These are phyloP conservation scores for Dasypolia templi DNA, from an alignment of 2,888 invertebrate genomes.

Conservation along the genomic window DNA sequence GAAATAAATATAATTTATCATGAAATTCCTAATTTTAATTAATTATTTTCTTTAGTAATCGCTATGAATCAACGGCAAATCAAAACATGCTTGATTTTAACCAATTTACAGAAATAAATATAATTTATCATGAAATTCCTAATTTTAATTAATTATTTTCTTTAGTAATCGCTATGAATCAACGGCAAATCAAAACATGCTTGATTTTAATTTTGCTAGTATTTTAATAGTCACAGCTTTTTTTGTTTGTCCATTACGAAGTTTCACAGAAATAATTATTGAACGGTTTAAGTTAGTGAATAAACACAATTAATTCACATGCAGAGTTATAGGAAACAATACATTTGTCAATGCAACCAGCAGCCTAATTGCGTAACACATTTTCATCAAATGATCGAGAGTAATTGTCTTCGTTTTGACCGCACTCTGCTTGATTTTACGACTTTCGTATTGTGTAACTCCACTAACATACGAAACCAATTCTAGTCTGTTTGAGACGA, in stretches of 20 bases:
- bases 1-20: too few species aligned
- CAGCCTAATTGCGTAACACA: too few species aligned
- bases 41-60: neutral
- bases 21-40: too few species aligned
- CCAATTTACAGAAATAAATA: too few species aligned
- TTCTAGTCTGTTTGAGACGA: too few species aligned
- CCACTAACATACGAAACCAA: too few species aligned
- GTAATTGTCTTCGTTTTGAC: too few species aligned
- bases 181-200: neutral
- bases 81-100: neutral
- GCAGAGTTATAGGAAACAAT: constrained; percentile 9
- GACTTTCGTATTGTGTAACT: too few species aligned
- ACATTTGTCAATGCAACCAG: constrained; percentile 26
- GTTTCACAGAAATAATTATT: neutral
- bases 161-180: neutral
- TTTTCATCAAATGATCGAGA: too few species aligned
- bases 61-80: neutral
- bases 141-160: neutral
- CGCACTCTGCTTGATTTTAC: too few species aligned
- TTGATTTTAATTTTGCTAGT: neutral
- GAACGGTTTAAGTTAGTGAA: neutral
- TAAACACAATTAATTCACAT: neutral
- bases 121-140: too few species aligned
- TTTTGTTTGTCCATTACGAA: neutral
- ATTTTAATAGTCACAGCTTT: neutral